Evolutionary conservation across 2,797 vertebrate genomes (phyloP).

Genomic region (Otolemur crassicaudatus): DNA sequence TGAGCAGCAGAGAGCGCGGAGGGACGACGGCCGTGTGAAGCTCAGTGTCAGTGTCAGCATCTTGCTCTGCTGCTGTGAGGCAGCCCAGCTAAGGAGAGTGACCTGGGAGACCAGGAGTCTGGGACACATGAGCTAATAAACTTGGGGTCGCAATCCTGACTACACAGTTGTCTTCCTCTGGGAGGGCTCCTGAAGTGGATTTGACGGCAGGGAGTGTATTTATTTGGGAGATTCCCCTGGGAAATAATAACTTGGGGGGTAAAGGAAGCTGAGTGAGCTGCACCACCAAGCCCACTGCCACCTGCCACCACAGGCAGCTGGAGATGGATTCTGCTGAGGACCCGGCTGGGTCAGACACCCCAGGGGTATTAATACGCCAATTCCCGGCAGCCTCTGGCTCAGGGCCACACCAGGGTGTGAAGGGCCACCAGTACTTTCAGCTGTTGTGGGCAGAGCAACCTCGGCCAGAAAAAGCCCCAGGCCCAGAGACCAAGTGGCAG

Average conservation of each 20-base stretch:
- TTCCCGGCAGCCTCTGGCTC: not conserved
- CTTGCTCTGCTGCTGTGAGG: fast-evolving
- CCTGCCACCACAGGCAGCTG: not conserved
- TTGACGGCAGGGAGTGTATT: not conserved
- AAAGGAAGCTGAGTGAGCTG: not conserved
- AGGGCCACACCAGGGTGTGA: not conserved
- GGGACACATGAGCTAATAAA: fast-evolving
- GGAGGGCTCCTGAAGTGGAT: not conserved
- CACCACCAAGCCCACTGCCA: not conserved
- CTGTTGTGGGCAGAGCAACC: not conserved
- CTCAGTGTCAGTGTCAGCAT: not conserved
- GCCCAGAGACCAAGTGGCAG: not conserved
- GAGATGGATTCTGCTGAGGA: not conserved
- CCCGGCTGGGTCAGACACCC: no score
- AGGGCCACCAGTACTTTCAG: not conserved
- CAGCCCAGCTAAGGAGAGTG: not conserved
- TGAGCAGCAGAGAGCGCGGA: fast-evolving
- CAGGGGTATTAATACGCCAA: not conserved
- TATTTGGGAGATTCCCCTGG: not conserved
- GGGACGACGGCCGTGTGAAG: fast-evolving
- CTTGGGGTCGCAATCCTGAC: not conserved
- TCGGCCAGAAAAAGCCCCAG: not conserved
- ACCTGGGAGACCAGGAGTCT: no score
- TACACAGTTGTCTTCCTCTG: not conserved
- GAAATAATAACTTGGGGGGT: not conserved